Evolutionary conservation across 2,797 vertebrate species (phyloP), one percentile per base, ranked within the genome.

Genomic region (Meriones psammophilus): DNA sequence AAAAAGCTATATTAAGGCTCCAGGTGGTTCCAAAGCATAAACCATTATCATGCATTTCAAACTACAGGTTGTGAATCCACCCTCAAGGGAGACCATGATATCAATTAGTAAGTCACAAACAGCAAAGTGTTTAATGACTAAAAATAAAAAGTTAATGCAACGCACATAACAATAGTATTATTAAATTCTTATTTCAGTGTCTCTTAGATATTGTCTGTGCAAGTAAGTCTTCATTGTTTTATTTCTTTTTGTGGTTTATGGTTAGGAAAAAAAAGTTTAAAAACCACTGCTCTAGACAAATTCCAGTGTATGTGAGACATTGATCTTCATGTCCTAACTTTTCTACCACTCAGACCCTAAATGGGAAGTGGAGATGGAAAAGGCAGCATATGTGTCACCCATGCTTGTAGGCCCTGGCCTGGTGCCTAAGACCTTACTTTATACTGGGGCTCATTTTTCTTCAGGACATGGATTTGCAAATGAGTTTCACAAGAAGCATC

Each of bases 401-500:
- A 2, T 39, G 0, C 71, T 88, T 79, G 26, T n/a, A 83, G 90
- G 87, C 42, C 18, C 4, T 10, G 26, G 36, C 58, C 22, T 17
- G 1, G 7, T 69, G 58, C 30, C 79, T 64, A 39, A 86, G 36
- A 56, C 24, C 15, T 18, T 68, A 60, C 46, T 58, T 84, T 91
- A n/a, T 36, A 54, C 42, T 7, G 0, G 89, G 62, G 64, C 60
- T 88, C 22, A 1, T 96, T 97, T 89, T 62, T 12, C 78, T 92
- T 89, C 94, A 98, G 98, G 97, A 98, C 68, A 96, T 97, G 28
- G 97, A 98, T 79, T 94, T 98, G 62, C 97, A 98, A 78, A 96
- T 98, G 95, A 98, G 97, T 62, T 97, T 98, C 73, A 97, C 91
- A 17, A 96, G 97, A 94, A 97, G 96, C 71, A 79, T 97, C 76